These are phyloP conservation scores for Cottoperca gobio DNA, from an alignment of 2,797 vertebrate species.

Conservation along the genomic window DNA sequence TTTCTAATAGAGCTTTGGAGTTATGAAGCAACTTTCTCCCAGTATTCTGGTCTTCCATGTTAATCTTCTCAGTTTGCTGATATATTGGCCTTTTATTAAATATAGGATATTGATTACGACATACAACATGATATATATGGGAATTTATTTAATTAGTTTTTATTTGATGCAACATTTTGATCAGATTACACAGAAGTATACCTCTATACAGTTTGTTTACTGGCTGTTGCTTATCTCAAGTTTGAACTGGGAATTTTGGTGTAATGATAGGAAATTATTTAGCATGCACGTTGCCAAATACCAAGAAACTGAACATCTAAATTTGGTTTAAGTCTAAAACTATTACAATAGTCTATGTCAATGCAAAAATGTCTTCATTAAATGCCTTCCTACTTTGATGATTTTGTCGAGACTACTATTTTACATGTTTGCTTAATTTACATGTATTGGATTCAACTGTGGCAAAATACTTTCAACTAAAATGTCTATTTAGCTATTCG, in stretches of 20 bases:
- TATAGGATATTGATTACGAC: neutral
- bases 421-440: neutral
- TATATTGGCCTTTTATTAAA: neutral
- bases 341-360: too few species aligned
- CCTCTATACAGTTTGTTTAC: neutral
- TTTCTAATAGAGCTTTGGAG: neutral
- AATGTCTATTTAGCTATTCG: neutral
- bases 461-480: neutral
- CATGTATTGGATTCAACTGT: neutral
- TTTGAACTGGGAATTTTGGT: neutral
- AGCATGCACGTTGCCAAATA: neutral
- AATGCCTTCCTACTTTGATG: neutral
- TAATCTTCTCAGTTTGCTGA: neutral
- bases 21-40: neutral
- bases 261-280: neutral
- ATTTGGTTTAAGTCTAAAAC: neutral
- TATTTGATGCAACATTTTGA: neutral
- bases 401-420: neutral
- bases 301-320: neutral
- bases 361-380: neutral
- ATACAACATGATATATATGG: neutral
- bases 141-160: neutral
- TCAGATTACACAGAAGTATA: neutral
- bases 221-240: neutral
- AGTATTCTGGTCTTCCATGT: neutral